Conservation (phyloP, 2,888 invertebrate species). For the Margaritifera margaritifera region DNA sequence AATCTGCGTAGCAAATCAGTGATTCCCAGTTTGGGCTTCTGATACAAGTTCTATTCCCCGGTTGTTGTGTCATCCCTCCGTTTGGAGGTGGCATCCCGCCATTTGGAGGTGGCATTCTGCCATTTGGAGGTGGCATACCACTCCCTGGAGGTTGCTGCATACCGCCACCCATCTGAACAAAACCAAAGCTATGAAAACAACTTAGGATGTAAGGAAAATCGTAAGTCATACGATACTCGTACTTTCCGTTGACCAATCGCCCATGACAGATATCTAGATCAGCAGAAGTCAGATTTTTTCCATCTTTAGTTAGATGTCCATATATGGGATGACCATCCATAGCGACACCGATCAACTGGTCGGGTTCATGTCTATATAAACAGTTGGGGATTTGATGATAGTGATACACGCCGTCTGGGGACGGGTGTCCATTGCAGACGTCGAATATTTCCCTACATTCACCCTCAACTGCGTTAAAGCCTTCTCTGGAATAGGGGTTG, state of each 20-base stretch:
- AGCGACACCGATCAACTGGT: constrained; percentile 38
- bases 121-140: no score
- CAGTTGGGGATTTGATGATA: constrained; percentile 37
- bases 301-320: constrained; percentile 16
- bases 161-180: no score
- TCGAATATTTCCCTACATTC: constrained; percentile 23
- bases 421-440: constrained; percentile 34
- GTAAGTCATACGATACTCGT: constrained; percentile 31
- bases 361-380: constrained; percentile 13
- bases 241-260: constrained; percentile 23
- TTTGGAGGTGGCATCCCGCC: no score
- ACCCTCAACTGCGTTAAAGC: constrained; percentile 19
- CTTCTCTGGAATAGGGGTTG: no score
- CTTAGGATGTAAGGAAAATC: constrained; percentile 35
- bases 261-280: constrained; percentile 39
- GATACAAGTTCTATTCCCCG: no score
- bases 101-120: no score
- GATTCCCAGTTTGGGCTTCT: no score
- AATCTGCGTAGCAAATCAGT: no score
- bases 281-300: constrained; percentile 13
- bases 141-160: no score
- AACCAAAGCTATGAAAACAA: constrained; percentile 11
- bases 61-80: no score
- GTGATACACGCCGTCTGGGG: constrained; percentile 31
- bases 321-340: constrained; percentile 40